Base-by-base conservation (phyloP, 2,888 invertebrate genomes). In the Thyatira batis region DNA sequence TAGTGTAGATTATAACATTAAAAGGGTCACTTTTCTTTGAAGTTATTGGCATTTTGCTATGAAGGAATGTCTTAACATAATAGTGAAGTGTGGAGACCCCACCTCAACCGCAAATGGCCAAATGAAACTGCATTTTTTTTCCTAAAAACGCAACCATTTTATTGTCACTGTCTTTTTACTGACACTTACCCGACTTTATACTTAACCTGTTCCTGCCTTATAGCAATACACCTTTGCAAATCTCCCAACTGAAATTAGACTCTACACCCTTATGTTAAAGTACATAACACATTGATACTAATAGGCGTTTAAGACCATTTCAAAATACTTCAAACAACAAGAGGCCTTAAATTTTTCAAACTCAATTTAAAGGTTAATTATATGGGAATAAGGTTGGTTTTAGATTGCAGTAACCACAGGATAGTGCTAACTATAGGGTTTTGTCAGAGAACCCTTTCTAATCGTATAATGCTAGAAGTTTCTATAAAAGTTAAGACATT, bases 171-270 rank as follows among this genome's bases (percentile, higher is more conserved):
- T 60, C 67, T 69, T 73, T 73, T 73, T 66, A 71, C 54, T 65
- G 70, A 65, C 64, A 65, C 69, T 73, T 65, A 69, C 63, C 59
- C 65, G 65, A 68, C 66, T 76, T 72, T 63, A 67, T 70, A 67
- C 64, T 64, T 58, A 56, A 53, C 56, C 55, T 57, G 51, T 21
- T 13, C 13, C 25, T 25, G 46, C 23, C 13, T 28, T 39, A 17
- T 17, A 1, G 8, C 1, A 39, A 39, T 39, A 17, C 39, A 39
- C 39, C 33, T 33, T 33, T 2, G 8, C 39, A 2, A 39, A 17
- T 23, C 17, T 33, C 23, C 5, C 17, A 39, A 17, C 3, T 2
- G 13, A 39, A 39, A 39, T 39, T 17, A 6, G 8, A 17, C 39
- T 8, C 39, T 39, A 6, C 17, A 2, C 17, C 6, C 17, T 39